These are phyloP conservation scores for Chaetodon trifasciatus DNA, from an alignment of 2,797 vertebrate genomes.

Conservation along the genomic window DNA sequence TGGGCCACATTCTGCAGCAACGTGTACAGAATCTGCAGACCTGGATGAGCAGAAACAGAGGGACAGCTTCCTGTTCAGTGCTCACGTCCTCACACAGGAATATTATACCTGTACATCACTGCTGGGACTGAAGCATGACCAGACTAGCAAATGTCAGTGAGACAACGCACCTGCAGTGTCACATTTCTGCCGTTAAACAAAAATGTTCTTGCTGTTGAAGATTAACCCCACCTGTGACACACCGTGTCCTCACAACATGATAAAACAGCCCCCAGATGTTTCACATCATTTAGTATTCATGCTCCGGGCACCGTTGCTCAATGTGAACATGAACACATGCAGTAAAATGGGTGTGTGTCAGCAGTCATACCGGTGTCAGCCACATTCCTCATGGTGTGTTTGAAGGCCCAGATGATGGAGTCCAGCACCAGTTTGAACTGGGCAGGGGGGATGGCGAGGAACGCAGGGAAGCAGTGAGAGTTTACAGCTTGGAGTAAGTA, in stretches of 20 bases:
- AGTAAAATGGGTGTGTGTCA: too few species aligned
- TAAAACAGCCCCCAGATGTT: not conserved
- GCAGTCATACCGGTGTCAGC: constrained; percentile 93
- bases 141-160: not conserved
- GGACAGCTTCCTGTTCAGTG: not conserved
- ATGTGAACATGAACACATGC: not conserved
- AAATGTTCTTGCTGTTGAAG: not conserved
- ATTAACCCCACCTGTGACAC: not conserved
- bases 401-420: constrained; percentile 99
- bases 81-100: constrained; percentile 1
- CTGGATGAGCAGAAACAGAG: constrained; percentile 47
- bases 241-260: not conserved
- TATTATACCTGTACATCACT: not conserved
- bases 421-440: constrained; percentile 99
- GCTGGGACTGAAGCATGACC: not conserved
- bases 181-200: constrained; percentile 12
- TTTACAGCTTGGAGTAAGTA: constrained; percentile 98
- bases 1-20: constrained; percentile 98
- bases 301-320: not conserved
- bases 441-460: constrained; percentile 96
- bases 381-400: constrained; percentile 99
- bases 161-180: not conserved
- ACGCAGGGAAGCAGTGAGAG: constrained; percentile 99
- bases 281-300: not conserved
- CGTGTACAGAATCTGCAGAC: constrained; percentile 98